A percentile compares a stretch with the other conserved stretches of the same genome.
These are phyloP conservation scores for Chrysotoxum bicinctum DNA, from an alignment of 2,888 invertebrate species.

Conservation along the genomic window DNA sequence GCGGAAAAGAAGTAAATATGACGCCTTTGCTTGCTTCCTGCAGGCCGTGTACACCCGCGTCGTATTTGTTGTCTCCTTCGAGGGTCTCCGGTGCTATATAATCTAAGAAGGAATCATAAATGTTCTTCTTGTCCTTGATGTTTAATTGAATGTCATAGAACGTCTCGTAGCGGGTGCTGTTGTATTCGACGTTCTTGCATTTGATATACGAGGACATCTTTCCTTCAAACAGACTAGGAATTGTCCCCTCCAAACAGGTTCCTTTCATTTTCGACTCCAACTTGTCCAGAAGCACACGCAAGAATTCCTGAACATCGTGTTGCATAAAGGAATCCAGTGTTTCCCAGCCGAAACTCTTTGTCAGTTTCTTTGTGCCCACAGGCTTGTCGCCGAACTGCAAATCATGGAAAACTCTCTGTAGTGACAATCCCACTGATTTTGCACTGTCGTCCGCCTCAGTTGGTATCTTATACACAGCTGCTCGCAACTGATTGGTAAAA, in stretches of 20 bases:
- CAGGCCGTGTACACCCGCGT: slow-evolving; percentile 96
- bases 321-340: slow-evolving; percentile 99
- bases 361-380: slow-evolving; percentile 99
- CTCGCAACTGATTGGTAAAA: slow-evolving; percentile 94
- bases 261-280: slow-evolving; percentile 99
- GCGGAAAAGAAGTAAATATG: slow-evolving; percentile 97
- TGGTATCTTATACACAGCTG: slow-evolving; percentile 99
- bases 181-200: slow-evolving; percentile 98
- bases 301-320: slow-evolving; percentile 96
- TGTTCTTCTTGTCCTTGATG: slow-evolving; percentile 98
- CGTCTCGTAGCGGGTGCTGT: slow-evolving; percentile 96
- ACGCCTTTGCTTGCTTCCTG: slow-evolving; percentile 98
- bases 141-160: slow-evolving; percentile 99
- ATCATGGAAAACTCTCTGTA: slow-evolving; percentile 99
- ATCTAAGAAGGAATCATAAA: slow-evolving; percentile 97
- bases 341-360: slow-evolving; percentile 99
- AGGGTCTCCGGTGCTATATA: slow-evolving; percentile 96
- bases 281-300: slow-evolving; percentile 95
- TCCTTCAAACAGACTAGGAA: slow-evolving; percentile 98
- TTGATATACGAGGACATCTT: slow-evolving; percentile 99
- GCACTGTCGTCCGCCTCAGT: slow-evolving; percentile 98
- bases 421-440: slow-evolving; percentile 92
- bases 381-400: slow-evolving; percentile 98
- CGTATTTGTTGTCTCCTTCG: slow-evolving; percentile 99
- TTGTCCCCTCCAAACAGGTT: slow-evolving; percentile 98